Conservation (phyloP, 2,888 invertebrate genomes). For the Biston betularia region DNA sequence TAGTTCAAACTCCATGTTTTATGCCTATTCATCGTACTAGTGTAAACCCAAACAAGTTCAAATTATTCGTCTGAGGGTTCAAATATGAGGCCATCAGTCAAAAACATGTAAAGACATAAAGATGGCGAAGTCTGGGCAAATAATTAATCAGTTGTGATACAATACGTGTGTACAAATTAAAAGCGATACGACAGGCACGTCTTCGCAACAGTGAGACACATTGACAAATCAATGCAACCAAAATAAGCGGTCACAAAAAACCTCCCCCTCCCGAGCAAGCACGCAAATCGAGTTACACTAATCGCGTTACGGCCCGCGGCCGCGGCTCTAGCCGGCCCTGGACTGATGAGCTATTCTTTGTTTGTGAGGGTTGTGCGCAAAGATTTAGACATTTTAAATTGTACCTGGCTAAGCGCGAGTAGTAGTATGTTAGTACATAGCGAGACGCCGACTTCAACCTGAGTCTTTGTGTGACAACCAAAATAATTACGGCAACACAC, state of each 20-base stretch:
- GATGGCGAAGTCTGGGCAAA: too few relatives aligned
- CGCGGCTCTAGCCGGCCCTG: slow-evolving; percentile 59
- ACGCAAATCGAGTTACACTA: slow-evolving; percentile 70
- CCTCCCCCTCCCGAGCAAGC: slow-evolving; percentile 37
- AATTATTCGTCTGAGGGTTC: too few relatives aligned
- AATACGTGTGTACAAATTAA: neutral
- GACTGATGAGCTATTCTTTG: slow-evolving; percentile 77
- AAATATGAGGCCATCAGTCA: too few relatives aligned
- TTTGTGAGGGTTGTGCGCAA: slow-evolving; percentile 33
- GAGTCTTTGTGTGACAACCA: too few relatives aligned
- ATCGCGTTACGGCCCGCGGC: slow-evolving; percentile 64
- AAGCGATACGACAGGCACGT: slow-evolving; percentile 24
- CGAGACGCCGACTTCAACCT: neutral
- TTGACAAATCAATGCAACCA: slow-evolving; percentile 48
- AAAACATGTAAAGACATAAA: too few relatives aligned
- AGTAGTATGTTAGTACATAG: too few relatives aligned
- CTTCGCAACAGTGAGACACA: slow-evolving; percentile 38
- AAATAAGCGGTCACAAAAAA: slow-evolving; percentile 44
- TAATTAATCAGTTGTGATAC: too few relatives aligned
- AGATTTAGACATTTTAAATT: slow-evolving; percentile 2
- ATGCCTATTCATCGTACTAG: too few relatives aligned
- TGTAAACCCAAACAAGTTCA: too few relatives aligned
- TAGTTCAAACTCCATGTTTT: too few relatives aligned
- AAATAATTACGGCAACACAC: too few relatives aligned
- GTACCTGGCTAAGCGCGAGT: neutral